Evolutionary conservation across 30 jellyfish, hydroid and myxozoan species (phyloP).

Genomic region (Hydra vulgaris): DNA sequence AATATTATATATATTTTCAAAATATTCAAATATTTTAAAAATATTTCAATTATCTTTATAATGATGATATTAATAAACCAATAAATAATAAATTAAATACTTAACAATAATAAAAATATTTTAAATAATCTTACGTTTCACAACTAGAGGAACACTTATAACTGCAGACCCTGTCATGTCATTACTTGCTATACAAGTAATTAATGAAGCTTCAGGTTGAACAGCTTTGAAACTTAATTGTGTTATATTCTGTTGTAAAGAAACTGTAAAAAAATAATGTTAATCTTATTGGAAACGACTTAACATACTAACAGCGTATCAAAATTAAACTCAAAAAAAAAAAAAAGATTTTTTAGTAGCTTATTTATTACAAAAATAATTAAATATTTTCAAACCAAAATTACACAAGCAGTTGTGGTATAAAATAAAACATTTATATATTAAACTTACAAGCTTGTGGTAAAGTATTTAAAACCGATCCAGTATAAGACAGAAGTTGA

Average conservation of each 20-base stretch:
- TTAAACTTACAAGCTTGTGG: too few relatives aligned
- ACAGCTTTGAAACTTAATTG: background rate
- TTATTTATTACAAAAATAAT: too few relatives aligned
- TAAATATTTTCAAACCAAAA: background rate
- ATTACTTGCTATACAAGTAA: background rate
- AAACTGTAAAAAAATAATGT: background rate
- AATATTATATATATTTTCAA: too few relatives aligned
- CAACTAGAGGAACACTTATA: background rate
- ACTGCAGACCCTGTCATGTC: background rate
- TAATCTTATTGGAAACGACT: too few relatives aligned
- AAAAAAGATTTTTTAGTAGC: background rate
- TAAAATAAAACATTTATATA: too few relatives aligned
- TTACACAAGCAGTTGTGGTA: too few relatives aligned
- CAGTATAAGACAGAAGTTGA: background rate
- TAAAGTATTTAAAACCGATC: background rate
- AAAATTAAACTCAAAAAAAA: background rate
- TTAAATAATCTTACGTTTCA: constrained; percentile 8
- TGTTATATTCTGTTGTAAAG: background rate
- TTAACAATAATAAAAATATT: too few relatives aligned
- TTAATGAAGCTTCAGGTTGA: background rate
- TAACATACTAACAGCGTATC: too few relatives aligned
- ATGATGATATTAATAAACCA: too few relatives aligned
- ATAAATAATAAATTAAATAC: too few relatives aligned
- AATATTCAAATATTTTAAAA: too few relatives aligned
- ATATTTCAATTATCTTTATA: too few relatives aligned